These are phyloP conservation scores for Bibio marci DNA, from an alignment of 2,888 invertebrate species.

Conservation along the genomic window DNA sequence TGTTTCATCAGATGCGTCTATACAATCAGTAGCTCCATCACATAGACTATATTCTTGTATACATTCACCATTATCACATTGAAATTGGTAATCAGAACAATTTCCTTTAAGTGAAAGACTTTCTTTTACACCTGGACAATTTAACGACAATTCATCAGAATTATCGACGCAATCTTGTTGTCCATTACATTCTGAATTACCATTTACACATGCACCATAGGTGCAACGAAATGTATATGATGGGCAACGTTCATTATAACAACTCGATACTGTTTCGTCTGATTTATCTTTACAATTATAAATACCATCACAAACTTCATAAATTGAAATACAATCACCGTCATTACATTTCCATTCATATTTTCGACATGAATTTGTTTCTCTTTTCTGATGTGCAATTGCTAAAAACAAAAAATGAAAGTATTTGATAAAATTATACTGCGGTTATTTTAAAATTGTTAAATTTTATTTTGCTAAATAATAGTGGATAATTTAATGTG, in stretches of 20 bases:
- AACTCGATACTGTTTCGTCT: slow-evolving; percentile 14
- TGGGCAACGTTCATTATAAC: slow-evolving; percentile 1
- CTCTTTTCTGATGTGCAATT: too few relatives aligned
- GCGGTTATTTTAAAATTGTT: too few relatives aligned
- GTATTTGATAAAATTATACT: too few relatives aligned
- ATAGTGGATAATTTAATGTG: too few relatives aligned
- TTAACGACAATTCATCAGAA: slow-evolving; percentile 5
- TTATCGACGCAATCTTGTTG: slow-evolving; percentile 9
- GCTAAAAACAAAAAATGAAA: too few relatives aligned
- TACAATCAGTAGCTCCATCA: slow-evolving; percentile 26
- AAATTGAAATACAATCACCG: slow-evolving; percentile 3
- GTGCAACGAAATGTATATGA: slow-evolving; percentile 35
- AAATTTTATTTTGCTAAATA: too few relatives aligned
- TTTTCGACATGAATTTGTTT: background rate
- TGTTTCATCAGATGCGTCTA: slow-evolving; percentile 17
- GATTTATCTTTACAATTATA: slow-evolving; percentile 15
- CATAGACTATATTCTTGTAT: slow-evolving; percentile 11
- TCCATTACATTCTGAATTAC: slow-evolving; percentile 31
- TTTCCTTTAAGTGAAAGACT: background rate
- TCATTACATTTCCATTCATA: slow-evolving; percentile 7
- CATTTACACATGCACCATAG: slow-evolving; percentile 43
- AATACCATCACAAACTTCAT: slow-evolving; percentile 21
- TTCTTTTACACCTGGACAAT: background rate
- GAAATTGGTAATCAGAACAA: background rate
- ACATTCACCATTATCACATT: slow-evolving; percentile 7